A percentile compares a stretch with the other conserved stretches of the same genome.
phyloP scores from a whole-genome alignment of 1,140 invertebrate genomes.

The Leptonema lineaticorne region DNA sequence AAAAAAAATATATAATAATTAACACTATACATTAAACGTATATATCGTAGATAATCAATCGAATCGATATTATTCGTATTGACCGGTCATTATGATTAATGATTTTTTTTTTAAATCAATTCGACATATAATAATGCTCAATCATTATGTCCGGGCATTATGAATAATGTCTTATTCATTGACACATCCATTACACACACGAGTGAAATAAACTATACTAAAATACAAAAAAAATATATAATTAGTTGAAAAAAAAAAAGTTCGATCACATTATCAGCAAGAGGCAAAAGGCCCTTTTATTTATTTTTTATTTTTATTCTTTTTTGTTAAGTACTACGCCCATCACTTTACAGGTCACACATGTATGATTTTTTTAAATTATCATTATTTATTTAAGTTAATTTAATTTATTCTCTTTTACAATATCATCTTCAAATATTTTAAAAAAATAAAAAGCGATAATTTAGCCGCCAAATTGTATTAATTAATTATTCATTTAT shows the following conservation, averaged over 20 bases:
- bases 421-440: conserved; percentile 8
- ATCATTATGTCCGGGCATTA: too few relatives aligned
- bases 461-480: conserved; percentile 36
- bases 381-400: too few relatives aligned
- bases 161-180: too few relatives aligned
- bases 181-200: too few relatives aligned
- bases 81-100: too few relatives aligned
- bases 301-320: too few relatives aligned
- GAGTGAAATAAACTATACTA: too few relatives aligned
- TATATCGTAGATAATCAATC: not conserved
- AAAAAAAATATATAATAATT: conserved; percentile 24
- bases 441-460: conserved; percentile 25
- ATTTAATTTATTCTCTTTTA: too few relatives aligned
- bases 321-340: conserved; percentile 36
- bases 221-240: not conserved
- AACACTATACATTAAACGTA: conserved; percentile 40
- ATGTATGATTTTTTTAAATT: conserved; percentile 6
- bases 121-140: not conserved
- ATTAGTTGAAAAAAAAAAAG: conserved; percentile 29
- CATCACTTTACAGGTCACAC: conserved; percentile 14
- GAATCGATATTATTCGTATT: too few relatives aligned
- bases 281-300: conserved; percentile 27
- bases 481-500: conserved; percentile 2
- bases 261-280: conserved; percentile 37
- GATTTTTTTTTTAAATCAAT: too few relatives aligned